Evolutionary conservation across 1,140 invertebrate species (phyloP), one percentile per base, ranked within the genome.

Genomic region (Triops longicaudatus): DNA sequence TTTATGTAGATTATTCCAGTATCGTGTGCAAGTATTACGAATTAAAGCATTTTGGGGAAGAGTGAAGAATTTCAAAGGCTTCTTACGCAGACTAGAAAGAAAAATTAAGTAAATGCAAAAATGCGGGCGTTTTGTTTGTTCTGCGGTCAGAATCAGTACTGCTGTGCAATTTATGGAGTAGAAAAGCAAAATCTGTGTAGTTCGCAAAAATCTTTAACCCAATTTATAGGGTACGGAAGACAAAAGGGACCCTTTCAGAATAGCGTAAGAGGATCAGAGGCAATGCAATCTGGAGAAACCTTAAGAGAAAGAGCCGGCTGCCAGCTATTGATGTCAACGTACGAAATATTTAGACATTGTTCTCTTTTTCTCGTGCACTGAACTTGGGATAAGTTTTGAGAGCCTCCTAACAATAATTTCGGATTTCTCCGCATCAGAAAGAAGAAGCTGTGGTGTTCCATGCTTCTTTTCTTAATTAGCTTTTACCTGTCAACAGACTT

Each of bases 391-490:
- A 63, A 22, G 50, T 63, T 63, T n/a, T 9, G n/a, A 22, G 7
- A 17, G n/a, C 50, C 14, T 22, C 50, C 50, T 63, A 17, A 63
- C 50, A 63, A 63, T n/a, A 63, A 63, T 63, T 3, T 63, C 50
- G 22, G 50, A 63, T 63, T 63, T 63, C 50, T 63, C 50, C 2
- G 22, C 17, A 63, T 63, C 50, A 63, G 22, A 22, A 63, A 63
- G 50, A 63, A 37, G 50, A 63, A 63, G 50, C 50, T 63, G 31
- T 7, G 50, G 50, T 9, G 50, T 63, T 63, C 22, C 50, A 63
- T 63, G n/a, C 50, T 63, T 63, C 50, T 17, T 63, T 63, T 63
- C 50, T 63, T 63, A 63, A 63, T 63, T 63, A 63, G 50, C 50
- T 63, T 37, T 63, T 63, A 63, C 50, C 50, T 63, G 50, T 63